Percentiles rank a stretch among this genome's conserved stretches.
Conservation (phyloP, 2,797 vertebrate genomes). For the Mormyrops boulengeri region DNA sequence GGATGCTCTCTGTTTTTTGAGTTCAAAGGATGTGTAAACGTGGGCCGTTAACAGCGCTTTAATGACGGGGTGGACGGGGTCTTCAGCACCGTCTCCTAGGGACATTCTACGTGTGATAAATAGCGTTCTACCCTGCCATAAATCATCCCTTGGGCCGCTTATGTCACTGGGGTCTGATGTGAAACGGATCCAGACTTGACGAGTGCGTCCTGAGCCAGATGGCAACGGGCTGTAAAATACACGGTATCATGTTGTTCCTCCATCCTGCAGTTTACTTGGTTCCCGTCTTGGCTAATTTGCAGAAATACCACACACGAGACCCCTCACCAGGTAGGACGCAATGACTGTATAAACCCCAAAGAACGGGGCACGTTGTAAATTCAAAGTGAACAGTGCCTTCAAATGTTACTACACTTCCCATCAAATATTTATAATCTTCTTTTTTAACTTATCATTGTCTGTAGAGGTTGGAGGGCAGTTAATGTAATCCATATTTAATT, state of each 20-base stretch:
- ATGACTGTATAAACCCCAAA: background rate
- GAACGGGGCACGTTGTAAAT: background rate
- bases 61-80: constrained; percentile 18
- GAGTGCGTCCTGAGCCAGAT: constrained; percentile 5
- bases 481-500: background rate
- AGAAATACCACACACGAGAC: background rate
- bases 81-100: constrained; percentile 3
- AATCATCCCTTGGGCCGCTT: constrained; percentile 19
- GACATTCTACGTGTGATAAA: constrained; percentile 16
- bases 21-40: background rate
- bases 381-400: background rate
- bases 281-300: background rate
- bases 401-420: background rate
- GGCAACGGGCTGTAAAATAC: background rate
- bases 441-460: background rate
- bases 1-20: background rate
- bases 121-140: background rate
- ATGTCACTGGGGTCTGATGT: constrained; percentile 21
- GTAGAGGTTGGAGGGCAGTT: background rate
- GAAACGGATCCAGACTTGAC: constrained; percentile 30
- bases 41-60: background rate
- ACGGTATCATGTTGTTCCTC: background rate
- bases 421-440: background rate
- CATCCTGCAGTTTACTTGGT: too few species aligned
- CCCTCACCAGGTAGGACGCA: background rate